A percentile compares a stretch with the other conserved stretches of the same genome.
Conservation (phyloP, 2,113 vertebrate species). For the Melozone crissalis region DNA sequence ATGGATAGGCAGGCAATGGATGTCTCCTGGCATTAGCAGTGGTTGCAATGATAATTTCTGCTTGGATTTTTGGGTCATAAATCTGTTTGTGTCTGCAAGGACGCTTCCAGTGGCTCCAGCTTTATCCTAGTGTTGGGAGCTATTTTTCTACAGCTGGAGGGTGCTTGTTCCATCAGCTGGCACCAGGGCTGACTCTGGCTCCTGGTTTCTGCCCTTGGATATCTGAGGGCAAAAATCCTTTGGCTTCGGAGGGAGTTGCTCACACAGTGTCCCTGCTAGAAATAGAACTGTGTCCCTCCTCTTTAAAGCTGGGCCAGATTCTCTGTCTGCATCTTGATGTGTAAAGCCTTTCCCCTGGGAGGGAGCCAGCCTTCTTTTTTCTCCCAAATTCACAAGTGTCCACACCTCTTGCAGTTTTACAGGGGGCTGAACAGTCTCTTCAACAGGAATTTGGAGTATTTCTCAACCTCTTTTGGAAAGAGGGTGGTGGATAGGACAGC, state of each 20-base stretch:
- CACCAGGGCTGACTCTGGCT: neutral
- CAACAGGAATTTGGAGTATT: neutral
- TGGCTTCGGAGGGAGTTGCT: neutral
- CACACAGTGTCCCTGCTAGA: neutral
- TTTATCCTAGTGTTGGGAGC: neutral
- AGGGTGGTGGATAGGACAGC: neutral
- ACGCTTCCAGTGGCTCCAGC: slow-evolving; percentile 6
- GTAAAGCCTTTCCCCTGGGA: neutral
- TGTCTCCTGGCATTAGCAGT: neutral
- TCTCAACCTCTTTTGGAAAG: neutral
- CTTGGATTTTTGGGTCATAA: slow-evolving; percentile 9
- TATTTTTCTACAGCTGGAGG: neutral
- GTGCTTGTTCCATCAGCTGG: neutral
- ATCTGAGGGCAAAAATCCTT: slow-evolving; percentile 19
- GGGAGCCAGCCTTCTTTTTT: neutral
- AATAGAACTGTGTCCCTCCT: neutral
- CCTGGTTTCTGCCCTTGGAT: neutral
- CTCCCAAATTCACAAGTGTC: neutral
- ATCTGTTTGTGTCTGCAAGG: neutral
- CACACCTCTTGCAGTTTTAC: neutral
- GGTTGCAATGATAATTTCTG: neutral
- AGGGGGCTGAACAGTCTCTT: neutral
- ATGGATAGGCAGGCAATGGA: neutral
- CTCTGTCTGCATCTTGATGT: neutral
- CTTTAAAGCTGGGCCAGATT: neutral